Conservation (phyloP, 2,888 invertebrate genomes). For the Coronaproctus castanopsis region DNA sequence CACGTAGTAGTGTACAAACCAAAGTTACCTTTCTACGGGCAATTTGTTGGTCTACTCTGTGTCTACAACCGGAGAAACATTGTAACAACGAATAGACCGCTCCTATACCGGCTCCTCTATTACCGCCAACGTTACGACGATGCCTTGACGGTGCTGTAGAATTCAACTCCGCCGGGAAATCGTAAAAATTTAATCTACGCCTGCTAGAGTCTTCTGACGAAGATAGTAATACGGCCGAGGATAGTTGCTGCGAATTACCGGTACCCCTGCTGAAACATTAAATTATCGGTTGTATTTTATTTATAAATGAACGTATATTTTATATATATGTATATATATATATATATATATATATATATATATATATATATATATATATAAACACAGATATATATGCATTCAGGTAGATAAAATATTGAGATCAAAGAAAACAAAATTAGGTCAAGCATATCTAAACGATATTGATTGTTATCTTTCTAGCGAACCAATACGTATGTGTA, state of each 20-base stretch:
- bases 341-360: background rate
- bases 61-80: slow-evolving; percentile 55
- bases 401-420: too few species aligned
- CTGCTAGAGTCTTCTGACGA: slow-evolving; percentile 66
- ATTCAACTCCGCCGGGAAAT: slow-evolving; percentile 37
- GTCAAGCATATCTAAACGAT: too few species aligned
- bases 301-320: background rate
- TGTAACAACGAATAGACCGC: slow-evolving; percentile 39
- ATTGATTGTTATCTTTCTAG: too few species aligned
- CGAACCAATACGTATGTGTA: too few species aligned
- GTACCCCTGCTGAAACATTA: slow-evolving; percentile 11
- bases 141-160: background rate
- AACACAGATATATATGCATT: background rate
- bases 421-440: too few species aligned
- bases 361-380: background rate
- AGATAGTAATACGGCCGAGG: slow-evolving; percentile 58
- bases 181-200: slow-evolving; percentile 49
- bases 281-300: background rate
- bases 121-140: background rate
- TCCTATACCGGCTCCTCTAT: too few species aligned
- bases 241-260: slow-evolving; percentile 54
- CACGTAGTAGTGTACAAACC: too few species aligned
- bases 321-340: background rate
- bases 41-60: slow-evolving; percentile 53
- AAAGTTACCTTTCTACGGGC: slow-evolving; percentile 67